These are phyloP conservation scores for Caenorhabditis imperialis DNA, from an alignment of 2,888 invertebrate genomes.

Conservation along the genomic window DNA sequence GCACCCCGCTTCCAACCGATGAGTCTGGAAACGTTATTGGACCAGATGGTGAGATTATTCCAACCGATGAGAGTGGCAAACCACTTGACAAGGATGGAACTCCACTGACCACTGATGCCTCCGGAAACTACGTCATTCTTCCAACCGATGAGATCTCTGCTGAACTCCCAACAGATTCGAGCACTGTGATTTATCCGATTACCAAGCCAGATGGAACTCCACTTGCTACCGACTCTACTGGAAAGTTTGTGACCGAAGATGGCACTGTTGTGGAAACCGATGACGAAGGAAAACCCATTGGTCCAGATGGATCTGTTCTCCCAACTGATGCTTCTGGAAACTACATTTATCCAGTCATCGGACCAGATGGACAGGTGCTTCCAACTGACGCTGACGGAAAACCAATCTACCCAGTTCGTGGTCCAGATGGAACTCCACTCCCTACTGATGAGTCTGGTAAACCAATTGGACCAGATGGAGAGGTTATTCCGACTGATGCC, in stretches of 20 bases:
- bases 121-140: constrained; percentile 50
- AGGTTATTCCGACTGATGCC: constrained; percentile 53
- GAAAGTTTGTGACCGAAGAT: constrained; percentile 52
- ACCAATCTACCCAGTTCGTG: constrained; percentile 34
- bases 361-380: constrained; percentile 57
- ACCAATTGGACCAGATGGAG: constrained; percentile 53
- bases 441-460: constrained; percentile 52
- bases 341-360: constrained; percentile 34
- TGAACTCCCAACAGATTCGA: constrained; percentile 49
- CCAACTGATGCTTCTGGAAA: constrained; percentile 38
- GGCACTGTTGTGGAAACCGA: constrained; percentile 45
- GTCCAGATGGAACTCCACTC: constrained; percentile 48
- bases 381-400: constrained; percentile 38
- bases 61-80: constrained; percentile 47
- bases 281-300: constrained; percentile 38
- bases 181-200: constrained; percentile 20
- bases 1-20: constrained; percentile 52
- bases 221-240: constrained; percentile 26
- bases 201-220: constrained; percentile 27
- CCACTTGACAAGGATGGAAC: constrained; percentile 53
- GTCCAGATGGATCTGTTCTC: constrained; percentile 48
- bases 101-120: constrained; percentile 52
- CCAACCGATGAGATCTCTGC: constrained; percentile 35
- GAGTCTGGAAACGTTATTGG: constrained; percentile 40
- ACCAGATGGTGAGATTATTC: constrained; percentile 47